Percentiles rank a stretch among this genome's conserved stretches.
These are phyloP conservation scores for Neodiprion fabricii DNA, from an alignment of 1,140 invertebrate genomes.

Conservation along the genomic window DNA sequence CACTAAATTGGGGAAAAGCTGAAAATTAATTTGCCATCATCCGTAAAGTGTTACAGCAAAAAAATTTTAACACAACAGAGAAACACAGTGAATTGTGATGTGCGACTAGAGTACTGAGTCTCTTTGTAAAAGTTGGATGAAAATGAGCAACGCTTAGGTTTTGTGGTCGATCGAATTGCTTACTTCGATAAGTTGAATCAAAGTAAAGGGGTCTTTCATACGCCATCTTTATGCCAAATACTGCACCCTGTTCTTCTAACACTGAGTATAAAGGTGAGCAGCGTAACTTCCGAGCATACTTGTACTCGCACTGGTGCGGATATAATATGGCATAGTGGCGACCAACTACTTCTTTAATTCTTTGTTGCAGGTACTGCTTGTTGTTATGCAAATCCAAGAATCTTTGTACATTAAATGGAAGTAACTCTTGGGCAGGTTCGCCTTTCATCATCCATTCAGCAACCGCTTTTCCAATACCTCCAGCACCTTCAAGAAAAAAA, in stretches of 20 bases:
- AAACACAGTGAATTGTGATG: too few species aligned
- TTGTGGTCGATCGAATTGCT: constrained; percentile 26
- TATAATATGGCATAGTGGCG: constrained; percentile 72
- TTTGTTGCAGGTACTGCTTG: constrained; percentile 74
- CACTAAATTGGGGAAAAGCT: too few species aligned
- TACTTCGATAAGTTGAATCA: constrained; percentile 63
- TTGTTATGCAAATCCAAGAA: constrained; percentile 87
- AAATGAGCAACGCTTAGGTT: too few species aligned
- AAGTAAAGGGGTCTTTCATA: constrained; percentile 79
- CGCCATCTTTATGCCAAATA: constrained; percentile 87
- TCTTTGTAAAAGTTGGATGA: too few species aligned
- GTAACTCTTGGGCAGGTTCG: constrained; percentile 68
- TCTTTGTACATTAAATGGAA: constrained; percentile 73
- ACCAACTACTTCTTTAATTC: constrained; percentile 78
- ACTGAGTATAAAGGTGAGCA: constrained; percentile 82
- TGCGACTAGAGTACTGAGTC: too few species aligned
- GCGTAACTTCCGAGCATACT: constrained; percentile 74
- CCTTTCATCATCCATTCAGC: constrained; percentile 80
- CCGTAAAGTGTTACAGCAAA: too few species aligned
- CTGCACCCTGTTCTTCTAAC: constrained; percentile 76
- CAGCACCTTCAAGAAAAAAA: constrained; percentile 59
- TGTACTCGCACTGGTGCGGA: constrained; percentile 70
- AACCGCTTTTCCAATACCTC: constrained; percentile 78
- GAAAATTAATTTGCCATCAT: too few species aligned
- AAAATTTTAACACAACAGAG: too few species aligned